A percentile compares a stretch with the other conserved stretches of the same genome.
Evolutionary conservation across 2,888 invertebrate genomes (phyloP).

Genomic region (Melanophora roralis): DNA sequence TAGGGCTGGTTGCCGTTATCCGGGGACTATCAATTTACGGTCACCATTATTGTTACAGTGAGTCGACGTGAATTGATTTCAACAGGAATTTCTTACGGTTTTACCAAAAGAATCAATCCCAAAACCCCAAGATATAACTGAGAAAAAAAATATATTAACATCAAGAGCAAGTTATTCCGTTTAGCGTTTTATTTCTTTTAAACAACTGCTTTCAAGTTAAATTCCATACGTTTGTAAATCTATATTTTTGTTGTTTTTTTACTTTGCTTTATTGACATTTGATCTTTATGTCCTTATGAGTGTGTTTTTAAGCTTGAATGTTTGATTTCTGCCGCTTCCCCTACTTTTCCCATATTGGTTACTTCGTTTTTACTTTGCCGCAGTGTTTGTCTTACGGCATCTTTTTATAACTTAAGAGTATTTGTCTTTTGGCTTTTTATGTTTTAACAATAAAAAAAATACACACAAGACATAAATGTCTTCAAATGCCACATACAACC

Average conservation of each 20-base stretch:
- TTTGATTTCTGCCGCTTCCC: constrained; percentile 40
- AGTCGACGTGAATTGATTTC: no score
- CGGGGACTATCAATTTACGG: no score
- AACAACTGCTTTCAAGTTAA: constrained; percentile 8
- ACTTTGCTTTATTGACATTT: constrained; percentile 72
- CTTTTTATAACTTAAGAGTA: constrained; percentile 77
- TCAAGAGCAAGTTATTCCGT: no score
- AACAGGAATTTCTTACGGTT: no score
- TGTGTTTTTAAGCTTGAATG: constrained; percentile 48
- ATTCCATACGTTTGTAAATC: not conserved
- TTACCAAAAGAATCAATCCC: no score
- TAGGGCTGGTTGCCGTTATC: no score
- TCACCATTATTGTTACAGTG: no score
- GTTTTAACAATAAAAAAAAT: constrained; percentile 76
- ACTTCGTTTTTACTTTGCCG: constrained; percentile 55
- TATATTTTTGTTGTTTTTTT: constrained; percentile 23
- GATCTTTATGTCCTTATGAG: constrained; percentile 73
- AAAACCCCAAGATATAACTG: no score
- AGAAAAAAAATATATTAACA: no score
- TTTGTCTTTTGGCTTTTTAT: constrained; percentile 77
- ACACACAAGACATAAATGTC: constrained; percentile 63
- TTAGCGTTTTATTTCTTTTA: constrained; percentile 8
- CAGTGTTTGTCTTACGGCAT: constrained; percentile 75
- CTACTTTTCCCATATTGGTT: constrained; percentile 21
- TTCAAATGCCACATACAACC: not conserved